A percentile compares a stretch with the other conserved stretches of the same genome.
Evolutionary conservation across 2,113 vertebrate species (phyloP).

Genomic region (Coreoperca whiteheadi): DNA sequence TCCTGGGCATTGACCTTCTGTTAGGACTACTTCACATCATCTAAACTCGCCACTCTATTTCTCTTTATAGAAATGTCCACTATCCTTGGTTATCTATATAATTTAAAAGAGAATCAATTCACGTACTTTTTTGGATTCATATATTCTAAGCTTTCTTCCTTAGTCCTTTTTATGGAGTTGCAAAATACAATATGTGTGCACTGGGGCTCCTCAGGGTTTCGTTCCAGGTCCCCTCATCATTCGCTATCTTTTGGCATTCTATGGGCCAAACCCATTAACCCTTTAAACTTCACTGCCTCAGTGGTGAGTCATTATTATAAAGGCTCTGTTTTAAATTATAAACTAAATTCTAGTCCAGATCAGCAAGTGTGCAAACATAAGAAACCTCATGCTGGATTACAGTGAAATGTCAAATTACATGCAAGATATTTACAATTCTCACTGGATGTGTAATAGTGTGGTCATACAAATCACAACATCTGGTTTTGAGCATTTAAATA

Average conservation of each 20-base stretch:
- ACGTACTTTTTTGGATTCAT: neutral
- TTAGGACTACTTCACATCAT: slow-evolving; percentile 24
- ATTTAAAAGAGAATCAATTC: neutral
- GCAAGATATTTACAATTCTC: neutral
- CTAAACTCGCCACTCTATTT: slow-evolving; percentile 9
- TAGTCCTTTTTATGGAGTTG: neutral
- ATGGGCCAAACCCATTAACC: neutral
- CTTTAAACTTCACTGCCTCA: neutral
- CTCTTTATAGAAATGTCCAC: neutral
- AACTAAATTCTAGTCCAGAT: neutral
- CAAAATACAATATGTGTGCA: neutral
- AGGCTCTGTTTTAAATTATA: neutral
- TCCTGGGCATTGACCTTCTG: slow-evolving; percentile 55
- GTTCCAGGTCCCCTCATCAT: neutral
- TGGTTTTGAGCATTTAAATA: neutral
- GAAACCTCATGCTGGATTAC: neutral
- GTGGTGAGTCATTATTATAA: neutral
- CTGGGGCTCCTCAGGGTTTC: slow-evolving; percentile 20
- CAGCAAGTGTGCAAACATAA: neutral
- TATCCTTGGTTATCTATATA: neutral
- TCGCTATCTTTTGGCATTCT: neutral
- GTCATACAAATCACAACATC: neutral
- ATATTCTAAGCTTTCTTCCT: neutral
- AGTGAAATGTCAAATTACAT: neutral
- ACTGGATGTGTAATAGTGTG: neutral